Base-by-base conservation (phyloP, 2,888 invertebrate species). In the Schrankia costaestrigalis region DNA sequence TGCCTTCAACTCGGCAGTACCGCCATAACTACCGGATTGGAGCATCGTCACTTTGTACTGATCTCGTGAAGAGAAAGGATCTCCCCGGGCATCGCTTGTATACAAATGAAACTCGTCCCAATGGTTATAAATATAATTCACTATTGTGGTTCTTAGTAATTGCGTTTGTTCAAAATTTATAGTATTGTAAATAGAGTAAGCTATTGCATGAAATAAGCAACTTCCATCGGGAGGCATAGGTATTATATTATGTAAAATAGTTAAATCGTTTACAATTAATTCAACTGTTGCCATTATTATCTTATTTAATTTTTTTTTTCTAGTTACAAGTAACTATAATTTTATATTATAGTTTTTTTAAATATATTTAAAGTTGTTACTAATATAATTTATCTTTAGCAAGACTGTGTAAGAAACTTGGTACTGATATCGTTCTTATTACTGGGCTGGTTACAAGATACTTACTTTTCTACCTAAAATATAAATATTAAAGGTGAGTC, bases 1-100 rank as follows among this genome's bases (percentile, higher is more conserved):
- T 35, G 40, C 40, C 35, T 40, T 40, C 25, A 40, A 27, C 35
- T 40, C 35, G 31, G 40, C 40, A 40, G 40, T 31, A 31, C 35
- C 40, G 35, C 40, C 40, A 31, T 40, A 40, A 31, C 35, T 35
- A 35, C 31, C 15, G 18, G 35, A 31, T 40, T 22, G 40, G 25
- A 31, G 28, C 35, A 35, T 35, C 17, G 31, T 35, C 35, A 25
- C 28, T 40, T 35, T 40, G 35, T 40, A 40, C 31, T 35, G 35
- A 31, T 40, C 35, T 27, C 40, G 40, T 40, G 40, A 40, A 40
- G 28, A 31, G 40, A 40, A 40, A 40, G 34, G 17, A 14, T 26
- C n/a, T 26, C 26, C 26, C 14, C 14, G 26, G 9, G 14, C 26
- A 26, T 26, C 15, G 28, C 28, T 28, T 28, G 34, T 34, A 26